Conservation (phyloP, 2,888 invertebrate genomes). For the Scaptomyza tumidula region DNA sequence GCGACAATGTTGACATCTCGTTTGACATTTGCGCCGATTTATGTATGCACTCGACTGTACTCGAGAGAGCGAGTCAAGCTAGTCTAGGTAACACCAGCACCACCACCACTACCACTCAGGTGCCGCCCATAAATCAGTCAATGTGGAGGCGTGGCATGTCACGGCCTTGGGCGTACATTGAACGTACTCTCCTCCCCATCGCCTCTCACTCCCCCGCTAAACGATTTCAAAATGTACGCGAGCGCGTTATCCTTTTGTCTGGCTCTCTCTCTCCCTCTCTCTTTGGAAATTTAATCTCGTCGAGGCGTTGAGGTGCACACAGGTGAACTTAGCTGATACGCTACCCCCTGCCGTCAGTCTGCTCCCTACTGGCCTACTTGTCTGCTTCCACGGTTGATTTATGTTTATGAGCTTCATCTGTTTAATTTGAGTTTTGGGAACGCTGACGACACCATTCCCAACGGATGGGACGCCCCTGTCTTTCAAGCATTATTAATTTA, state of each 20-base stretch:
- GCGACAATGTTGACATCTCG: conserved; percentile 51
- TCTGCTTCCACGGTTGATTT: conserved; percentile 28
- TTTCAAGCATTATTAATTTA: conserved; percentile 50
- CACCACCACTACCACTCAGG: conserved; percentile 4
- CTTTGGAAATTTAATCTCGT: conserved; percentile 25
- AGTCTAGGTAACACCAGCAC: conserved; percentile 21
- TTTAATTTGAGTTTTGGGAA: conserved; percentile 47
- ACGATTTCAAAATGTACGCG: conserved; percentile 28
- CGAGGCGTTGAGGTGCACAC: conserved; percentile 29
- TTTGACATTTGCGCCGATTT: conserved; percentile 63
- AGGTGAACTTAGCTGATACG: conserved; percentile 24
- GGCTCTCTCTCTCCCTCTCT: neutral
- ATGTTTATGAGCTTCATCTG: conserved; percentile 50
- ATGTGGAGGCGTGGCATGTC: conserved; percentile 37
- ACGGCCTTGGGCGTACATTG: conserved; percentile 46
- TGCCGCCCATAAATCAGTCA: conserved; percentile 59
- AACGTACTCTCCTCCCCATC: neutral
- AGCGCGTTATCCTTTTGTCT: conserved; percentile 37
- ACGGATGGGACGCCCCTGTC: conserved; percentile 1
- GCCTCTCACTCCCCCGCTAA: neutral
- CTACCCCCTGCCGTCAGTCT: neutral
- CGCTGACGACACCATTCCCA: conserved; percentile 23
- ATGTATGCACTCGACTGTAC: conserved; percentile 40
- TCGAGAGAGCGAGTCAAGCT: conserved; percentile 8
- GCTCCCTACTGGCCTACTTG: neutral